These are phyloP conservation scores for Caenorhabditis sp. DNA, from an alignment of 2,888 invertebrate genomes.

Conservation along the genomic window DNA sequence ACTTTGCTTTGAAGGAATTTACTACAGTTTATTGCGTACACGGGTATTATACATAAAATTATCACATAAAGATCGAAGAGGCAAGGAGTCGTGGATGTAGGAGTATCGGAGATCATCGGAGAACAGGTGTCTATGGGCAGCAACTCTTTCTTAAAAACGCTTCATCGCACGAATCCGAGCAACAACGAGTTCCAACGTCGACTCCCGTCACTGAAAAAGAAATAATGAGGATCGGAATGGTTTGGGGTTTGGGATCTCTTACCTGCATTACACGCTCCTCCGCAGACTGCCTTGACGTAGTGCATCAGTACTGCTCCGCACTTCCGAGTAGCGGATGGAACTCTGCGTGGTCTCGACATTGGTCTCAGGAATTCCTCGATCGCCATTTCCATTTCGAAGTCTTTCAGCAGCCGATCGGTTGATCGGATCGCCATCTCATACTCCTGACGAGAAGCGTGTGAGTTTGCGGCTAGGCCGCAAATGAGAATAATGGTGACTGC, in stretches of 20 bases:
- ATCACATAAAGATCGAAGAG: too few species aligned
- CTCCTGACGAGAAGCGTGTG: too few species aligned
- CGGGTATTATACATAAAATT: too few species aligned
- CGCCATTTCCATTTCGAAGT: slow-evolving; percentile 7
- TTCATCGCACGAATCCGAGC: not conserved
- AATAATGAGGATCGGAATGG: not conserved
- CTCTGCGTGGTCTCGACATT: slow-evolving; percentile 21
- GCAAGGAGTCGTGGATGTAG: not conserved
- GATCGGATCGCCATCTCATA: not conserved
- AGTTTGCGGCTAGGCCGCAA: too few species aligned
- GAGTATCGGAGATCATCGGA: not conserved
- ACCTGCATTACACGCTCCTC: not conserved
- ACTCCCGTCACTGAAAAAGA: not conserved
- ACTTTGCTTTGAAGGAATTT: not conserved
- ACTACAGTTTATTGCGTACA: not conserved
- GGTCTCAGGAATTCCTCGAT: not conserved
- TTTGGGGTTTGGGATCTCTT: too few species aligned
- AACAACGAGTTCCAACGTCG: not conserved
- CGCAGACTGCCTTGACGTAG: not conserved
- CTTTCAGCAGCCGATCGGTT: slow-evolving; percentile 7
- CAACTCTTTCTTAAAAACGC: not conserved
- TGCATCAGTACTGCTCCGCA: not conserved
- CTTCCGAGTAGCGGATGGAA: not conserved
- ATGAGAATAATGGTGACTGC: too few species aligned
- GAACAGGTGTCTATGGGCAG: not conserved